Base-by-base conservation (phyloP, 2,888 invertebrate species). In the Bruchidius siliquastri region DNA sequence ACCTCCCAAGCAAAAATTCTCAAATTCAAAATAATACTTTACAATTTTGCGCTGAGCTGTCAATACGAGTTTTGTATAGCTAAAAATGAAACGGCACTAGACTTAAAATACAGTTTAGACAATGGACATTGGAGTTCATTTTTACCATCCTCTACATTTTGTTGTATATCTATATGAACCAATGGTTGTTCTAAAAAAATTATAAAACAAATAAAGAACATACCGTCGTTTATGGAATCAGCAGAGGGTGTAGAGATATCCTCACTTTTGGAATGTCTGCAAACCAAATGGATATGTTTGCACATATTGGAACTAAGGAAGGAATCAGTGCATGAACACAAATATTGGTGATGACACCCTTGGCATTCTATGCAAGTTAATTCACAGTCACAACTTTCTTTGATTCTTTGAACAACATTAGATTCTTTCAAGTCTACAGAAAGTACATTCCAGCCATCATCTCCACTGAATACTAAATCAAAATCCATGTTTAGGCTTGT, bases 271-370 rank as follows among this genome's bases (percentile, higher is more conserved):
- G 49, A 49, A 69, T 70, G 70, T n/a, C 70, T 72, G 72, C 73
- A 73, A 10, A 75, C 32, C 20, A 75, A 70, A 68, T 75, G 75
- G n/a, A 74, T 75, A 30, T 75, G 75, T 20, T 74, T 72, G 70
- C 74, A 75, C 75, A 75, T 75, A 32, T 75, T 75, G 68, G 71
- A 75, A 20, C 69, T 71, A 69, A 78, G 75, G 13, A 73, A 70
- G 2, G 72, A 78, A 70, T 77, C 76, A n/a, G 76, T 72, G 66
- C 76, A 78, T 8, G 77, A 70, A 26, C 77, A 78, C 2, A 69
- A 66, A 71, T 70, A 78, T 4, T 22, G 20, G 68, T 78, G 78
- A 20, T 77, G 26, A 72, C 77, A 78, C 0, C 66, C 22, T 71
- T 67, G 71, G 13, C 75, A 77, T 8, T 77, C 73, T 18, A n/a